Evolutionary conservation across 2,797 vertebrate species (phyloP).

Genomic region (Darevskia mixta): DNA sequence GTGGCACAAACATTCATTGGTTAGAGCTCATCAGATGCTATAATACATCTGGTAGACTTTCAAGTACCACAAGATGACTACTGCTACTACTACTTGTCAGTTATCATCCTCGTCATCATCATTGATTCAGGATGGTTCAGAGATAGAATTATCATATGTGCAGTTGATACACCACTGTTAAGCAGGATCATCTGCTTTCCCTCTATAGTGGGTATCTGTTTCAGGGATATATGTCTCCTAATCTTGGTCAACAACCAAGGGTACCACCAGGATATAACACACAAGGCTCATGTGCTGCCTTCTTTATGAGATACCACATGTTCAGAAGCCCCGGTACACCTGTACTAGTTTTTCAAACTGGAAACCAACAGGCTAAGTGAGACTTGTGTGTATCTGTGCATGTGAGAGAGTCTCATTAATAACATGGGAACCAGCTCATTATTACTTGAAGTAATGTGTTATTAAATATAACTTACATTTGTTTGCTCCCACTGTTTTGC

Average conservation of each 20-base stretch:
- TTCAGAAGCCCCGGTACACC: neutral
- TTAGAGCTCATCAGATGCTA: neutral
- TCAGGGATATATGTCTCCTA: neutral
- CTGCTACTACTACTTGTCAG: no score
- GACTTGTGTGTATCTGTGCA: neutral
- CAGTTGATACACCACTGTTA: neutral
- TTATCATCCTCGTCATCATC: neutral
- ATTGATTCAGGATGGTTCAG: neutral
- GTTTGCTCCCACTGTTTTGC: constrained; percentile 35
- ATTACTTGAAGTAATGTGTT: neutral
- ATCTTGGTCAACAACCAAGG: no score
- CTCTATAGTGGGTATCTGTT: neutral
- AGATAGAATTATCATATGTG: neutral
- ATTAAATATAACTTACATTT: constrained; percentile 40
- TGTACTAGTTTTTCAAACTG: neutral
- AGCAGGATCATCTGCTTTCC: neutral
- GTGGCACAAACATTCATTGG: neutral
- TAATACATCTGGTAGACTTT: neutral
- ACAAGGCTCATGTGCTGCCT: neutral
- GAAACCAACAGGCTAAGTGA: neutral
- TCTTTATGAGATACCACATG: neutral
- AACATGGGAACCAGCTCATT: neutral
- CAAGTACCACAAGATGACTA: neutral
- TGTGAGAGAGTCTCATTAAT: neutral
- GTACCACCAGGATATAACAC: neutral